phyloP scores from a whole-genome alignment of 2,113 vertebrate species.

The Pedetes capensis region DNA sequence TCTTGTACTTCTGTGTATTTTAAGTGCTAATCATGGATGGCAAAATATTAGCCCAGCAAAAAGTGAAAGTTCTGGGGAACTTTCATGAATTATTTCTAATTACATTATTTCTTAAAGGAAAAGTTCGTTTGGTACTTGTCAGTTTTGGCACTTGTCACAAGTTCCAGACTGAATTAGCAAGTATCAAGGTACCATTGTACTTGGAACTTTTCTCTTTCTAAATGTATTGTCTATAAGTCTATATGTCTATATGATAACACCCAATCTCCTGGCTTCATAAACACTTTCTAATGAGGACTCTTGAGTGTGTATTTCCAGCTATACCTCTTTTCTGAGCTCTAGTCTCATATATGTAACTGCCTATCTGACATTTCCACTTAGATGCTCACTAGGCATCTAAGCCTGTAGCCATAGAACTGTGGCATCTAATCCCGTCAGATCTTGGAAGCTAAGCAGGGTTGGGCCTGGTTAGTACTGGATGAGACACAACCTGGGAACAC shows the following conservation, averaged over 20 bases:
- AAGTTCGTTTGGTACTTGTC: not conserved
- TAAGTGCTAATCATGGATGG: not conserved
- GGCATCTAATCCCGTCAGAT: too few species aligned
- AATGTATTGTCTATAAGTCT: not conserved
- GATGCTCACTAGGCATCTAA: not conserved
- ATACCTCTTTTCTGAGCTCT: not conserved
- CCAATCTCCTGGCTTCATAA: not conserved
- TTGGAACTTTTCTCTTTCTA: conserved; percentile 19
- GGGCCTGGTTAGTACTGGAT: too few species aligned
- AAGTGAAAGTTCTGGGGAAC: not conserved
- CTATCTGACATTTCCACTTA: not conserved
- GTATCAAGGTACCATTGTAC: too few species aligned
- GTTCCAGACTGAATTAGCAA: not conserved
- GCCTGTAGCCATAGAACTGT: too few species aligned
- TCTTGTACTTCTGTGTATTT: not conserved
- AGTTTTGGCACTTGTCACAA: not conserved
- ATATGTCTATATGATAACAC: not conserved
- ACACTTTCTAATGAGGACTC: not conserved
- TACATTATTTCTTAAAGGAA: not conserved
- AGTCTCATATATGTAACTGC: not conserved
- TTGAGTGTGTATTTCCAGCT: not conserved
- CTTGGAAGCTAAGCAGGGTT: too few species aligned
- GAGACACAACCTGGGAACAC: too few species aligned
- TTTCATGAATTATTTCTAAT: too few species aligned
- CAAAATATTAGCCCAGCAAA: not conserved